These are phyloP conservation scores for Stenurella melanura DNA, from an alignment of 2,888 invertebrate species.

Conservation along the genomic window DNA sequence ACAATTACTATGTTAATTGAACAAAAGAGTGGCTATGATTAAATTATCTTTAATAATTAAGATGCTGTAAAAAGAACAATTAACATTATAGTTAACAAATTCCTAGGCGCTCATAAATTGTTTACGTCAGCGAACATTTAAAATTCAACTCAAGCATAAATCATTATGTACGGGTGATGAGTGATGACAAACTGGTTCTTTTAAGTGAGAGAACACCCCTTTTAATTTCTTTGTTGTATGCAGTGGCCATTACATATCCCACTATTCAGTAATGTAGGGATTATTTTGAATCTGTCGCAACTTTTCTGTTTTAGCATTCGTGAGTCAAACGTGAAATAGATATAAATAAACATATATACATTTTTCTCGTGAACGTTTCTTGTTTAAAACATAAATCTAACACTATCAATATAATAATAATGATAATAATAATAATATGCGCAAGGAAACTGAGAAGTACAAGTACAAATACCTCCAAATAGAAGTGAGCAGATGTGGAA, in stretches of 20 bases:
- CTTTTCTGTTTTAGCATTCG: neutral
- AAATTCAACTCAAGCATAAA: slow-evolving; percentile 19
- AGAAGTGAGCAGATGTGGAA: too few species aligned
- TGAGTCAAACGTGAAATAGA: too few species aligned
- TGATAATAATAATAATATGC: too few species aligned
- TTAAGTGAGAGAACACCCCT: slow-evolving; percentile 14
- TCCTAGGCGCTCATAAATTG: slow-evolving; percentile 1
- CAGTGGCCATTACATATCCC: neutral
- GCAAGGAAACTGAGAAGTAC: too few species aligned
- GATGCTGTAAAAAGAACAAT: slow-evolving; percentile 17
- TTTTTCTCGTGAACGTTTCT: too few species aligned
- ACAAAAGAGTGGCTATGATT: slow-evolving; percentile 16
- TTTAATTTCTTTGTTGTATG: slow-evolving; percentile 4
- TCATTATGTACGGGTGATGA: slow-evolving; percentile 8
- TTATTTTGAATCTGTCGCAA: neutral
- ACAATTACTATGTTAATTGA: neutral
- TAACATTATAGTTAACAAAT: slow-evolving; percentile 2
- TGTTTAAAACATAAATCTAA: too few species aligned
- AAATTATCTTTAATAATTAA: slow-evolving; percentile 19
- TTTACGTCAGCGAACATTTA: slow-evolving; percentile 4
- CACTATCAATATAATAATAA: too few species aligned
- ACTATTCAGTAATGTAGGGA: neutral
- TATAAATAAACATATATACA: too few species aligned
- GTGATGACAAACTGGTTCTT: slow-evolving; percentile 8
- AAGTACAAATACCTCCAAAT: too few species aligned